These are phyloP conservation scores for Camponotus pennsylvanicus DNA, from an alignment of 1,140 invertebrate genomes.

Conservation along the genomic window DNA sequence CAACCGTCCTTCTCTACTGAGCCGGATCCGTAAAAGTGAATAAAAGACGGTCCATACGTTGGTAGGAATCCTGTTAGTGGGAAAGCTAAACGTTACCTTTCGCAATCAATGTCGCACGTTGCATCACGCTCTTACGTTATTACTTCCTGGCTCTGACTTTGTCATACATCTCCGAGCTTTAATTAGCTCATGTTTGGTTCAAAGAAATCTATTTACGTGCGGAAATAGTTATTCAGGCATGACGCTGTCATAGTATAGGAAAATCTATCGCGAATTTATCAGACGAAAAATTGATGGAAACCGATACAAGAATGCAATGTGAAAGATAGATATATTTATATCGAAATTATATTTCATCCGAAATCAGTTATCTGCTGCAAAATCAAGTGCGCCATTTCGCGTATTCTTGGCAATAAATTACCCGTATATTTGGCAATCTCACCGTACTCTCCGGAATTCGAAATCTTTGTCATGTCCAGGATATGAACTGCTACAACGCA, in stretches of 20 bases:
- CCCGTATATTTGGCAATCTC: slow-evolving; percentile 44
- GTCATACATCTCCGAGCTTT: not conserved
- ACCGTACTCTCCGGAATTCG: slow-evolving; percentile 87
- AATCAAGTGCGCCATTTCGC: not conserved
- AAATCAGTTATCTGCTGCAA: not conserved
- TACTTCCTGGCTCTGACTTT: slow-evolving; percentile 5
- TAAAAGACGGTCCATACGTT: slow-evolving; percentile 91
- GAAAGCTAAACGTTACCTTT: slow-evolving; percentile 50
- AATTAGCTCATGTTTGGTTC: not conserved
- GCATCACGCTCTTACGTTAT: slow-evolving; percentile 25
- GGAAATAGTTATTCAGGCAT: not conserved
- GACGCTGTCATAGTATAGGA: not conserved
- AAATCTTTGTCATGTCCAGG: slow-evolving; percentile 86
- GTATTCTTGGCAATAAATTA: slow-evolving; percentile 3
- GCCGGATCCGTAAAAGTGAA: slow-evolving; percentile 90
- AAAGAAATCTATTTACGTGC: not conserved
- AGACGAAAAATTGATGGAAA: not conserved
- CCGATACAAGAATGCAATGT: too few relatives aligned
- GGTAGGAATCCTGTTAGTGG: slow-evolving; percentile 88
- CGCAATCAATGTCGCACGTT: slow-evolving; percentile 22
- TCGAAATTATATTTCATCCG: not conserved
- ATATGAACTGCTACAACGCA: slow-evolving; percentile 86
- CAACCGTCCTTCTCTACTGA: slow-evolving; percentile 85
- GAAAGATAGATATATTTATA: not conserved
- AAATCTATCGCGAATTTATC: not conserved